Conservation (phyloP, 2,113 vertebrate genomes). For the Protobothrops mucrosquamatus region DNA sequence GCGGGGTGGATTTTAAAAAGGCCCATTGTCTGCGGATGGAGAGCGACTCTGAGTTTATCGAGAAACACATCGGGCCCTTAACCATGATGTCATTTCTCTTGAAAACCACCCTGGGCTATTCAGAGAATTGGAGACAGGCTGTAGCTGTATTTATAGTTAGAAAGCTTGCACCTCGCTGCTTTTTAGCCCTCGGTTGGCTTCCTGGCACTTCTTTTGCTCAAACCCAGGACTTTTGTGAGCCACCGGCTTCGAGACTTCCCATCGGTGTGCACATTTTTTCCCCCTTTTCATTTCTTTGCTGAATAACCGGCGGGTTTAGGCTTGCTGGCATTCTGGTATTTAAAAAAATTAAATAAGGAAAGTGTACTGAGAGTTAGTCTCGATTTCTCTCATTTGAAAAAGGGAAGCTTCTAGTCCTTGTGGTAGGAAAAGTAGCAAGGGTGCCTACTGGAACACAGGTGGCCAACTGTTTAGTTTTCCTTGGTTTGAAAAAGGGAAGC, state of each 20-base stretch:
- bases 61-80: neutral
- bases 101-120: neutral
- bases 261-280: neutral
- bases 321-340: neutral
- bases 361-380: neutral
- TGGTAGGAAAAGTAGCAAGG: neutral
- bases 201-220: neutral
- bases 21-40: neutral
- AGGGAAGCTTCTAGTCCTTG: neutral
- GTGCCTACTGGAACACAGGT: neutral
- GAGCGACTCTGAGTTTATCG: neutral
- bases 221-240: neutral
- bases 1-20: conserved; percentile 15
- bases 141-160: rapidly evolving
- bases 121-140: neutral
- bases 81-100: conserved; percentile 7
- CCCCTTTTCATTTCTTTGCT: neutral
- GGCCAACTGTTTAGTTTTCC: neutral
- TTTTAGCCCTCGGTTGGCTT: neutral
- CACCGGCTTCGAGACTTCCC: neutral
- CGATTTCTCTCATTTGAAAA: neutral
- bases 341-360: neutral
- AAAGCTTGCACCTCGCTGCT: neutral
- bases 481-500: neutral
- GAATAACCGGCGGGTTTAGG: neutral